Evolutionary conservation across 2,113 vertebrate genomes (phyloP).

Genomic region (Suncus etruscus): DNA sequence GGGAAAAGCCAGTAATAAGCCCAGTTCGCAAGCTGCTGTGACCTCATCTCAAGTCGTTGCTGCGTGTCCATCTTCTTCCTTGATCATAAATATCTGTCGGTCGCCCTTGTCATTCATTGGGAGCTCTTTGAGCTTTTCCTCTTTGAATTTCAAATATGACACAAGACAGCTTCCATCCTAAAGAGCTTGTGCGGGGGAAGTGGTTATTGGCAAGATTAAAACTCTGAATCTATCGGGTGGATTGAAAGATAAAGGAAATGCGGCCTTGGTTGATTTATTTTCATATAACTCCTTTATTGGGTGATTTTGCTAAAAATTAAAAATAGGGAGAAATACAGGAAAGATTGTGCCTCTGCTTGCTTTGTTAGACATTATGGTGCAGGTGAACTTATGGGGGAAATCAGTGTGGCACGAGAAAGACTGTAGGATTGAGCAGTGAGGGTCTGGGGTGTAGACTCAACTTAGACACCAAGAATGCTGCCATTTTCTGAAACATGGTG

Average conservation of each 20-base stretch:
- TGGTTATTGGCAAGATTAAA: slow-evolving; percentile 18
- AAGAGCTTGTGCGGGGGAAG: background rate
- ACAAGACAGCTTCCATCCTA: slow-evolving; percentile 38
- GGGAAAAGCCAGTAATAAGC: slow-evolving; percentile 40
- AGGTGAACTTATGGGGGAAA: background rate
- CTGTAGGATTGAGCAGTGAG: background rate
- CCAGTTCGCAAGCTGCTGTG: background rate
- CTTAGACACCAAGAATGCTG: too few relatives aligned
- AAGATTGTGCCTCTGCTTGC: background rate
- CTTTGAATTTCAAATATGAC: slow-evolving; percentile 65
- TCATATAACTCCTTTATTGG: background rate
- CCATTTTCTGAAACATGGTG: too few relatives aligned
- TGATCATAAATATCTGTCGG: slow-evolving; percentile 42
- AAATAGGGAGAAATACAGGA: background rate
- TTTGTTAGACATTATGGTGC: background rate
- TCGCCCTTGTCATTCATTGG: slow-evolving; percentile 12
- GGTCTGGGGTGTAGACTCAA: background rate
- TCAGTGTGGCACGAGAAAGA: background rate
- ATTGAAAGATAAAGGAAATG: slow-evolving; percentile 22
- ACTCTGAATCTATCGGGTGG: background rate
- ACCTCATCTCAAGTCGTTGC: slow-evolving; percentile 15
- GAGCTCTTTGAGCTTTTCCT: background rate
- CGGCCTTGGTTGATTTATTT: background rate
- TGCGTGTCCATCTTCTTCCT: slow-evolving; percentile 6
- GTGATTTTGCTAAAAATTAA: background rate